phyloP scores from a whole-genome alignment of 2,797 vertebrate species.

The Ispidina lecontei region DNA sequence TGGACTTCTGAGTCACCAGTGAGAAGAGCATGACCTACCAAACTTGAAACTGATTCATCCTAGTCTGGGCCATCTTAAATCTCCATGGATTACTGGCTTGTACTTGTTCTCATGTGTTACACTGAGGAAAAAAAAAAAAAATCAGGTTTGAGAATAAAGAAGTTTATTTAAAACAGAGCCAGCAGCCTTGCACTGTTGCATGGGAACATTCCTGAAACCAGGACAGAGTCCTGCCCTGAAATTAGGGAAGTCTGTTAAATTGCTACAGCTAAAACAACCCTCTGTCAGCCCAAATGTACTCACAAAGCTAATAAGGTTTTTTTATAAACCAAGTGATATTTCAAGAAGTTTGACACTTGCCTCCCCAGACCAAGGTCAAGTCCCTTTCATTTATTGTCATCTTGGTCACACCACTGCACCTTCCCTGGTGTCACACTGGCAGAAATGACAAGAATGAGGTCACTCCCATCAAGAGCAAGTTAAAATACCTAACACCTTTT shows the following conservation, averaged over 20 bases:
- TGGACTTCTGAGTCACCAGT: neutral
- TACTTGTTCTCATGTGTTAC: neutral
- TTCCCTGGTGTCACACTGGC: neutral
- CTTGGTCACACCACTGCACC: neutral
- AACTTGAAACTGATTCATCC: constrained; percentile 26
- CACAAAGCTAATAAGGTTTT: neutral
- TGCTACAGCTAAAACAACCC: neutral
- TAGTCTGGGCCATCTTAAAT: neutral
- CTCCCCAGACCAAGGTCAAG: neutral
- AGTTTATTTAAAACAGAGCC: neutral
- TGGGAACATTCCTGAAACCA: neutral
- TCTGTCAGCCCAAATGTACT: neutral
- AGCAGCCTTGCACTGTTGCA: neutral
- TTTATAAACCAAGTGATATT: neutral
- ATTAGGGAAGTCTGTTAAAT: neutral
- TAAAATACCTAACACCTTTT: neutral
- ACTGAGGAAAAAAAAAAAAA: neutral
- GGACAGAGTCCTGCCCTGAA: neutral
- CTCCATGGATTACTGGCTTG: neutral
- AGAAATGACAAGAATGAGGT: neutral
- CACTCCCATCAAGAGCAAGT: neutral
- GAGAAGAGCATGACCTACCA: neutral
- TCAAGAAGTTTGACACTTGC: neutral
- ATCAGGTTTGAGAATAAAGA: neutral
- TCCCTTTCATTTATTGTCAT: neutral